A percentile compares a stretch with the other conserved stretches of the same genome.
Conservation (phyloP, 2,797 vertebrate genomes). For the Salarias fasciatus region DNA sequence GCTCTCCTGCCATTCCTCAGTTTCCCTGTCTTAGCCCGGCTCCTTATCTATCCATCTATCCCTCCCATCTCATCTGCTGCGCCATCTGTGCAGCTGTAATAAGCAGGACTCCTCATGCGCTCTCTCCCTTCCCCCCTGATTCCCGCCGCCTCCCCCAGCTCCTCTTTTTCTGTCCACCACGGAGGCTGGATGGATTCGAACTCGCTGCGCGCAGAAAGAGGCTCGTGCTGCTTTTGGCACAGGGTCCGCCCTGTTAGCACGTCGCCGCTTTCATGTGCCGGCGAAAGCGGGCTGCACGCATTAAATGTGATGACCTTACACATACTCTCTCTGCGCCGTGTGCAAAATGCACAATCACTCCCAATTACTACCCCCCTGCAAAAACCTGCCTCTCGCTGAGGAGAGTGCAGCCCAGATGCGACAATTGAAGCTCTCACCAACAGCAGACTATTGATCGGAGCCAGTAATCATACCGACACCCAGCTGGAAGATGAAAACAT, state of each 20-base stretch:
- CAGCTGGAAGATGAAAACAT: slow-evolving; percentile 61
- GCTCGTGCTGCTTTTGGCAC: slow-evolving; percentile 11
- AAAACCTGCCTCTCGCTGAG: too few relatives aligned
- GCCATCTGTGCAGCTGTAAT: slow-evolving; percentile 81
- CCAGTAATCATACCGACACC: slow-evolving; percentile 57
- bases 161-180: too few relatives aligned
- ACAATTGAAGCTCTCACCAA: slow-evolving; percentile 43
- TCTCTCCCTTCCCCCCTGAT: slow-evolving; percentile 41
- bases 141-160: slow-evolving; percentile 32
- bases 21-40: slow-evolving; percentile 30
- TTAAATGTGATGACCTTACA: too few relatives aligned
- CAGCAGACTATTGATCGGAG: slow-evolving; percentile 63
- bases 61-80: slow-evolving; percentile 74
- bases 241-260: slow-evolving; percentile 31
- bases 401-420: slow-evolving; percentile 19
- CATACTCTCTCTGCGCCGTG: not conserved
- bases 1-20: slow-evolving; percentile 52
- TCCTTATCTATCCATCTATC: slow-evolving; percentile 63
- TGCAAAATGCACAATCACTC: slow-evolving; percentile 31
- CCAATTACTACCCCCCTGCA: slow-evolving; percentile 3
- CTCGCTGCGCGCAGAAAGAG: too few relatives aligned
- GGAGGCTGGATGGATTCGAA: too few relatives aligned
- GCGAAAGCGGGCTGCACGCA: not conserved
- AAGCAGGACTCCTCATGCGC: slow-evolving; percentile 57
- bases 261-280: slow-evolving; percentile 12